Percentiles rank a stretch among this genome's conserved stretches.
These are phyloP conservation scores for Macaria liturata DNA, from an alignment of 2,888 invertebrate species.

Conservation along the genomic window DNA sequence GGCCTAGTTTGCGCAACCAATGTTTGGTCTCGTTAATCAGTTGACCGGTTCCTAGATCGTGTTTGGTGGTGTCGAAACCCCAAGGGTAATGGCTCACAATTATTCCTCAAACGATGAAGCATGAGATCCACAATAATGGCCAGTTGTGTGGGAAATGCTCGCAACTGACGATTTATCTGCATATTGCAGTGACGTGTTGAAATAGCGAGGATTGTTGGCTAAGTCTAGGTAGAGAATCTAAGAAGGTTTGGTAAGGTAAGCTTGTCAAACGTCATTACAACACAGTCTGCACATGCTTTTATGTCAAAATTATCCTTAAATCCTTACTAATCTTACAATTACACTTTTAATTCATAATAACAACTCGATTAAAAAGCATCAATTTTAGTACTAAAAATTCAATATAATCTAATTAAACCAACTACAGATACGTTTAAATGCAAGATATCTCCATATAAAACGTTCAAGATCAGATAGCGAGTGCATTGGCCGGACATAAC, in stretches of 20 bases:
- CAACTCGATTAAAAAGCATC: no score
- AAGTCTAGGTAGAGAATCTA: no score
- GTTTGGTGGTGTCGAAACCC: constrained; percentile 51
- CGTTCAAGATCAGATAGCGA: constrained; percentile 17
- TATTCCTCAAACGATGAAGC: constrained; percentile 48
- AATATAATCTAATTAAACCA: no score
- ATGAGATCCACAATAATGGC: constrained; percentile 56
- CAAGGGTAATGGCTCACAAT: constrained; percentile 47
- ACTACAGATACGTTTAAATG: no score
- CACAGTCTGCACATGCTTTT: no score
- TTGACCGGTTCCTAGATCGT: constrained; percentile 55
- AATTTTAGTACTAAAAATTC: no score
- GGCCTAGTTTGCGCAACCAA: constrained; percentile 55
- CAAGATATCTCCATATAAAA: background rate
- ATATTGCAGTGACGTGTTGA: constrained; percentile 56
- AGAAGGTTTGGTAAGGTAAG: no score
- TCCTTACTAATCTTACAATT: no score
- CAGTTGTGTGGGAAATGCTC: constrained; percentile 60
- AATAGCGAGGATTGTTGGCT: constrained; percentile 42
- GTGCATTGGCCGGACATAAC: constrained; percentile 35
- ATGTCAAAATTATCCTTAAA: no score
- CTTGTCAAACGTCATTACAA: no score
- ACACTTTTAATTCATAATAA: no score
- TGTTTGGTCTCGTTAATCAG: constrained; percentile 60
- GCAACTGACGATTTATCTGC: constrained; percentile 47